Evolutionary conservation across 2,113 vertebrate genomes (phyloP), one percentile per base, ranked within the genome.

Genomic region (Callorhinus ursinus): DNA sequence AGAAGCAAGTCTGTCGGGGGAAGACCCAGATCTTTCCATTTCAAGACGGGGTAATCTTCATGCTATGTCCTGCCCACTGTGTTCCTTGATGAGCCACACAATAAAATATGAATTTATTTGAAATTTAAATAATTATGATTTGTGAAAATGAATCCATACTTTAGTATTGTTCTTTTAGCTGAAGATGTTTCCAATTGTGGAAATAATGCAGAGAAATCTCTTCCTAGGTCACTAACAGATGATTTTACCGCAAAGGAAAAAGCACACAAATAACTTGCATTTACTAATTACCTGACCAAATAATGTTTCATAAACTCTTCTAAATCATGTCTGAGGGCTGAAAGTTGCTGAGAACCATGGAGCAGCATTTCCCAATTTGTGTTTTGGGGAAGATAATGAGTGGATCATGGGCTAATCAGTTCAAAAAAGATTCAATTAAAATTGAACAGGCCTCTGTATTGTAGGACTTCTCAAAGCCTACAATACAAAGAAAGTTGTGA

Each of bases 101-200:
- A 31, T 81, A 42, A 95, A 74, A 71, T 53, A 4, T 55, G 13
- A 79, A 92, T 93, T 95, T 88, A 93, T 49, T 96, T 96, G 57
- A 88, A 93, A 91, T 69, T 84, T 72, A 93, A 90, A 36, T 82
- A 67, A 89, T 80, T 92, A 36, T 24, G 28, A 57, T 92, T 76
- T 94, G 28, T 97, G 87, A 79, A 92, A 90, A 89, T 84, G 31
- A 87, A 81, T 85, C n/a, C 15, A 92, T 76, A 28, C 31, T 69
- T 65, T 83, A 93, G 55, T 80, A 59, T 63, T 89, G 93, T 69
- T 95, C 55, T 61, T 94, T 88, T 79, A 55, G 31, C 91, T 89
- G 4, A 93, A 92, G n/a, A 55, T 84, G 5, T 87, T 93, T 93
- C 84, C 89, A 93, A 80, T 63, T 95, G 26, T 96, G 46, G 89